A percentile compares a stretch with the other conserved stretches of the same genome.
These are phyloP conservation scores for Poeciliopsis paucimaculata DNA, from an alignment of 2,797 vertebrate species.

Conservation along the genomic window DNA sequence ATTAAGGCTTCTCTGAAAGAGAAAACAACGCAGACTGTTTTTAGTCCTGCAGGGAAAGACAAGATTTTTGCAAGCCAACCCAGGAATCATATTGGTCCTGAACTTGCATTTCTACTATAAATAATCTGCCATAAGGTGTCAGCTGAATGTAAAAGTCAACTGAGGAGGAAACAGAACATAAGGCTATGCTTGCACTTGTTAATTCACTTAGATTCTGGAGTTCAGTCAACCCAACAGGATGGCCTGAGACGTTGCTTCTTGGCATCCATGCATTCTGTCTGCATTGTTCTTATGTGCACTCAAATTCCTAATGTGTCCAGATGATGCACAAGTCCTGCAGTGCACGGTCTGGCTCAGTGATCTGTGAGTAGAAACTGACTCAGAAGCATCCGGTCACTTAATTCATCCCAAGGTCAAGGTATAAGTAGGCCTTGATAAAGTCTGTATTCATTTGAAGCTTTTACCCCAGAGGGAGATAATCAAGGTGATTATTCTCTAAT, in stretches of 20 bases:
- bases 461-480: slow-evolving; percentile 32
- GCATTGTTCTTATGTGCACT: slow-evolving; percentile 26
- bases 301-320: slow-evolving; percentile 23
- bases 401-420: slow-evolving; percentile 32
- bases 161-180: slow-evolving; percentile 30
- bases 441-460: slow-evolving; percentile 25
- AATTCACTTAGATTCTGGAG: slow-evolving; percentile 26
- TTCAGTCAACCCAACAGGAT: slow-evolving; percentile 18
- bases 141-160: slow-evolving; percentile 38
- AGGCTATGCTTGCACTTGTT: slow-evolving; percentile 50
- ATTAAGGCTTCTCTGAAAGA: slow-evolving; percentile 66
- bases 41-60: slow-evolving; percentile 46
- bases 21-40: slow-evolving; percentile 34
- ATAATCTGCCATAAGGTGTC: slow-evolving; percentile 27
- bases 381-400: slow-evolving; percentile 70
- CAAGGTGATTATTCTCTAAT: slow-evolving; percentile 32
- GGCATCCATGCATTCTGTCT: slow-evolving; percentile 23
- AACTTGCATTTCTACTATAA: slow-evolving; percentile 45
- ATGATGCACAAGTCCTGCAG: slow-evolving; percentile 22
- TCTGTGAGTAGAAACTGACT: slow-evolving; percentile 43
- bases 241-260: slow-evolving; percentile 21
- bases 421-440: slow-evolving; percentile 31
- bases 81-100: slow-evolving; percentile 53
- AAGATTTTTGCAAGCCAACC: slow-evolving; percentile 30
- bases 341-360: slow-evolving; percentile 51